These are phyloP conservation scores for Nycteola revayana DNA, from an alignment of 2,888 invertebrate genomes.

Conservation along the genomic window DNA sequence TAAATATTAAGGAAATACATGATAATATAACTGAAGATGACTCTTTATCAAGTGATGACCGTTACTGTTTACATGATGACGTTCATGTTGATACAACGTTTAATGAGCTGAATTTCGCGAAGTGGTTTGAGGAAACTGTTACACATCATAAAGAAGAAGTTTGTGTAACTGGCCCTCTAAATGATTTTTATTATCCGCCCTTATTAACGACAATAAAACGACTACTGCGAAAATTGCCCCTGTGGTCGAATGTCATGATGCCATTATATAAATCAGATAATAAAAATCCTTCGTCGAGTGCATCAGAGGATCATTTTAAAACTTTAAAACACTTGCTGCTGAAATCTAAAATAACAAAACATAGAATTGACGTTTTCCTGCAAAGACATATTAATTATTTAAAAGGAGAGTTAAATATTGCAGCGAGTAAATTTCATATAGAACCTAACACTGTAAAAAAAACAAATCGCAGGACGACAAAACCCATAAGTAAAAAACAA, in stretches of 20 bases:
- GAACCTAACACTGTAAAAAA: slow-evolving; percentile 14
- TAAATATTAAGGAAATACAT: slow-evolving; percentile 15
- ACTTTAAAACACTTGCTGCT: slow-evolving; percentile 14
- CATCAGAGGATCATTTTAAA: slow-evolving; percentile 15
- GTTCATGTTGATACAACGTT: slow-evolving; percentile 15
- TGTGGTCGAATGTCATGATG: slow-evolving; percentile 13
- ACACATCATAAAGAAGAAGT: slow-evolving; percentile 10
- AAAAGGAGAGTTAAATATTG: slow-evolving; percentile 15
- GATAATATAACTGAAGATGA: slow-evolving; percentile 14
- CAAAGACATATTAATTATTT: slow-evolving; percentile 15
- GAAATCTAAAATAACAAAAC: slow-evolving; percentile 14
- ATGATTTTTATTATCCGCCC: slow-evolving; percentile 13
- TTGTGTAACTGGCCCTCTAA: slow-evolving; percentile 12
- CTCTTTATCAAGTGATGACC: slow-evolving; percentile 14
- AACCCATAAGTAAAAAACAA: slow-evolving; percentile 11
- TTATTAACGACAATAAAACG: slow-evolving; percentile 14
- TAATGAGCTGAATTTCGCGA: slow-evolving; percentile 13
- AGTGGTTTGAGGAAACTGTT: slow-evolving; percentile 14
- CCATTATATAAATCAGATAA: slow-evolving; percentile 13
- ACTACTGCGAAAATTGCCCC: slow-evolving; percentile 14
- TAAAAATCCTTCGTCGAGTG: slow-evolving; percentile 16
- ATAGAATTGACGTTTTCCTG: slow-evolving; percentile 13
- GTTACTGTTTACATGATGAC: slow-evolving; percentile 14
- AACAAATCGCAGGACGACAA: slow-evolving; percentile 13
- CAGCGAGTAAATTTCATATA: slow-evolving; percentile 12